These are phyloP conservation scores for Panorpa germanica DNA, from an alignment of 2,888 invertebrate genomes.

Conservation along the genomic window DNA sequence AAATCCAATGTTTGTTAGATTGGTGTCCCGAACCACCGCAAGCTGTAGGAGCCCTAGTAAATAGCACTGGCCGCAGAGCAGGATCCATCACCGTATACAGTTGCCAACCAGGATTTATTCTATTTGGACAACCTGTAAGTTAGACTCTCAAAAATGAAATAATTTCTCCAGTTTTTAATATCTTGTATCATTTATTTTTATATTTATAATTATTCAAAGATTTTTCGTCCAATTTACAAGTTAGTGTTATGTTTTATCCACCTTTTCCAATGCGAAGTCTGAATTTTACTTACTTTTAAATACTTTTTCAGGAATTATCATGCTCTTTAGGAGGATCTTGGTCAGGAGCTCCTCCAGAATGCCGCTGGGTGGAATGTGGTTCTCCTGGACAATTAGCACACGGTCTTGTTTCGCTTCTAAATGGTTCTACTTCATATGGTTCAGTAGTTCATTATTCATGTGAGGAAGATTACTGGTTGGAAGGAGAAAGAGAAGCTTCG, in stretches of 20 bases:
- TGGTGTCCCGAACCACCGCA: conserved; percentile 75
- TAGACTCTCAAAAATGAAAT: neutral
- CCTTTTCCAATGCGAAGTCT: conserved; percentile 1
- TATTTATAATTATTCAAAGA: no score
- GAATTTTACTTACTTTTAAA: no score
- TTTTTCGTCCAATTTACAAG: neutral
- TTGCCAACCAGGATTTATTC: conserved; percentile 67
- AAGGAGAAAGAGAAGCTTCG: conserved; percentile 41
- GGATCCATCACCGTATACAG: conserved; percentile 65
- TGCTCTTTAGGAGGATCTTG: conserved; percentile 77
- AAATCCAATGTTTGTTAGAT: conserved; percentile 66
- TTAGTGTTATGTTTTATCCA: conserved; percentile 3
- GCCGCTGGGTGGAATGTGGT: conserved; percentile 75
- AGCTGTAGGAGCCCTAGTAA: conserved; percentile 56
- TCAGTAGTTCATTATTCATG: conserved; percentile 66
- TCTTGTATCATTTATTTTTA: conserved; percentile 1
- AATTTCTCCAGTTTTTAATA: neutral
- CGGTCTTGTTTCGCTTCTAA: conserved; percentile 49
- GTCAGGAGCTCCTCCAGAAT: conserved; percentile 60
- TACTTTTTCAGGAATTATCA: conserved; percentile 40
- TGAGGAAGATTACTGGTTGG: conserved; percentile 66
- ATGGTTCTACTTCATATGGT: conserved; percentile 65
- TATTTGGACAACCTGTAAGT: conserved; percentile 63
- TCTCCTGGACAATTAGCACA: conserved; percentile 63
- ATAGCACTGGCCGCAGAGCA: conserved; percentile 50